These are phyloP conservation scores for Carettochelys insculpta DNA, from an alignment of 2,113 vertebrate species.

Conservation along the genomic window DNA sequence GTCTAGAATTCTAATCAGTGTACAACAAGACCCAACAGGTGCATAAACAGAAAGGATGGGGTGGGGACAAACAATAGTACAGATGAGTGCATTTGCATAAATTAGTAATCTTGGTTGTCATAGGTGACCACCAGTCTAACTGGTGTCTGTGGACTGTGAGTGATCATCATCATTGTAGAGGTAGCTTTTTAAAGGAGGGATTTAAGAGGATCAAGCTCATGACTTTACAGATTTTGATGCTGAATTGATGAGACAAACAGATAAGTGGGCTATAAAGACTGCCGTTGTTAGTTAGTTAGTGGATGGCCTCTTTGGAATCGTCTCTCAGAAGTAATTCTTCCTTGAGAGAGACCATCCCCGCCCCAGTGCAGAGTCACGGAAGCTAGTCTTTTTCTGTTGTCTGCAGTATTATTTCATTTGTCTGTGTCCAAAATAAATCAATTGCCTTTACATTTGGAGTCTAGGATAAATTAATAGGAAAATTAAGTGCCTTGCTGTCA, in stretches of 20 bases:
- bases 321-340: background rate
- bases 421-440: slow-evolving; percentile 28
- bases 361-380: background rate
- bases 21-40: background rate
- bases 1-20: background rate
- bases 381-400: slow-evolving; percentile 12
- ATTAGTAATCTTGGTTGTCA: background rate
- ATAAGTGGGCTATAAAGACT: background rate
- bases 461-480: slow-evolving; percentile 55
- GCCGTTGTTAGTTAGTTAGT: background rate
- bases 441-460: slow-evolving; percentile 25
- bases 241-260: background rate
- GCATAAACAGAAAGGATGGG: background rate
- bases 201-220: background rate
- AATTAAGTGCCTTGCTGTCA: slow-evolving; percentile 37
- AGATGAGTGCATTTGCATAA: background rate
- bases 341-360: background rate
- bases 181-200: background rate
- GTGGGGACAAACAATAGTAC: background rate
- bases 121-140: background rate
- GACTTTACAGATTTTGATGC: background rate
- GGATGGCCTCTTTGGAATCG: background rate
- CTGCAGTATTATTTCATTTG: slow-evolving; percentile 33
- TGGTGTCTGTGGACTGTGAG: background rate
- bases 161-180: background rate